Conservation (phyloP, 1,140 invertebrate genomes). For the Muscidifurax raptorellus region DNA sequence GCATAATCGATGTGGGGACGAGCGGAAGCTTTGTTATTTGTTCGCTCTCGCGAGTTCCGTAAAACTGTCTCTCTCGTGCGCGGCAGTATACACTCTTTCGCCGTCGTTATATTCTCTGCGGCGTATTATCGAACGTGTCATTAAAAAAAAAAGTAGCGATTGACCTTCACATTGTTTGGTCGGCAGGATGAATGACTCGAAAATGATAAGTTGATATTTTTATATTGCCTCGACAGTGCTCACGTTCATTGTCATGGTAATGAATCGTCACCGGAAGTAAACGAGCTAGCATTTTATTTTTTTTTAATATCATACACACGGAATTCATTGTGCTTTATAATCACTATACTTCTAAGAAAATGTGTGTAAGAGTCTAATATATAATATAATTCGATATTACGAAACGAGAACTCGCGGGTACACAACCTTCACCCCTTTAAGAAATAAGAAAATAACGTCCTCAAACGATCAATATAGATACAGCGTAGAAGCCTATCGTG, state of each 20-base stretch:
- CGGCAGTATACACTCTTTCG: not conserved
- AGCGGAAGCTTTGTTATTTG: slow-evolving; percentile 37
- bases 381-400: not conserved
- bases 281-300: not conserved
- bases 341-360: too few species aligned
- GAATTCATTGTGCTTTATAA: too few species aligned
- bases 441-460: not conserved
- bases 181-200: not conserved
- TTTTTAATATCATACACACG: too few species aligned
- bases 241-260: not conserved
- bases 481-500: not conserved
- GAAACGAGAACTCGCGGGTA: not conserved
- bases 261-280: not conserved
- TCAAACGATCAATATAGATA: not conserved
- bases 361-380: too few species aligned
- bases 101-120: not conserved
- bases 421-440: not conserved
- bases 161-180: not conserved
- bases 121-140: not conserved
- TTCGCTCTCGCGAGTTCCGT: slow-evolving; percentile 10
- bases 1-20: not conserved
- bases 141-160: not conserved
- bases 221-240: not conserved
- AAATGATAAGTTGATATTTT: not conserved
- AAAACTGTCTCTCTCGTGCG: not conserved